A percentile compares a stretch with the other conserved stretches of the same genome.
Evolutionary conservation across 2,113 vertebrate species (phyloP).

Genomic region (Myiagra hebetior): DNA sequence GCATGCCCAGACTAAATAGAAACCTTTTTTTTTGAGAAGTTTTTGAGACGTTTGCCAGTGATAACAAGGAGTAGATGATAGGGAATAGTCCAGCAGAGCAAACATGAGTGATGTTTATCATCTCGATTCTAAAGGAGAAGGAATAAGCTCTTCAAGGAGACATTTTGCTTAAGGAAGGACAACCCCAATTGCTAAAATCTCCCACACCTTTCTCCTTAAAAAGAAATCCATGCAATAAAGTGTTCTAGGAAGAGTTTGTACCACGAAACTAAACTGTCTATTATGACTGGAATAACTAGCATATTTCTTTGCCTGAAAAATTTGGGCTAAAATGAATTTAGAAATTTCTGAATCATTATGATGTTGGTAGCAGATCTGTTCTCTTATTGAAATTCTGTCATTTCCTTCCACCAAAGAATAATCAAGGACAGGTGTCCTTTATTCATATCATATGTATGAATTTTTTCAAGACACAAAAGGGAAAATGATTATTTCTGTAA

Average conservation of each 20-base stretch:
- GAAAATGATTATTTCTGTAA: not conserved
- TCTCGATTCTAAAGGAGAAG: not conserved
- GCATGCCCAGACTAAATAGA: not conserved
- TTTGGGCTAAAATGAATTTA: not conserved
- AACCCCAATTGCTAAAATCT: not conserved
- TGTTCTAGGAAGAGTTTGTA: not conserved
- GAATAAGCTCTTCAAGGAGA: not conserved
- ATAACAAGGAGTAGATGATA: not conserved
- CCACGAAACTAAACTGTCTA: not conserved
- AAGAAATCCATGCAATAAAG: not conserved
- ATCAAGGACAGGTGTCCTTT: not conserved
- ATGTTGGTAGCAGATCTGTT: not conserved
- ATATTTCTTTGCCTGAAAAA: not conserved
- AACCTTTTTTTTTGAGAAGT: not conserved
- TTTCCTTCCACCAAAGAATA: not conserved
- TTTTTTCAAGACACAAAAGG: not conserved
- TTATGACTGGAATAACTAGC: not conserved
- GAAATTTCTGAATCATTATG: not conserved
- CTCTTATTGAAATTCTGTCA: not conserved
- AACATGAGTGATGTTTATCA: not conserved
- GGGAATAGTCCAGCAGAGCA: not conserved
- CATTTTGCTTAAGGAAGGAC: not conserved
- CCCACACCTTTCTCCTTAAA: not conserved
- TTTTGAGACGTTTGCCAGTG: not conserved
- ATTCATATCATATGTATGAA: not conserved